Base-by-base conservation (phyloP, 2,888 invertebrate species). In the Cancer borealis region DNA sequence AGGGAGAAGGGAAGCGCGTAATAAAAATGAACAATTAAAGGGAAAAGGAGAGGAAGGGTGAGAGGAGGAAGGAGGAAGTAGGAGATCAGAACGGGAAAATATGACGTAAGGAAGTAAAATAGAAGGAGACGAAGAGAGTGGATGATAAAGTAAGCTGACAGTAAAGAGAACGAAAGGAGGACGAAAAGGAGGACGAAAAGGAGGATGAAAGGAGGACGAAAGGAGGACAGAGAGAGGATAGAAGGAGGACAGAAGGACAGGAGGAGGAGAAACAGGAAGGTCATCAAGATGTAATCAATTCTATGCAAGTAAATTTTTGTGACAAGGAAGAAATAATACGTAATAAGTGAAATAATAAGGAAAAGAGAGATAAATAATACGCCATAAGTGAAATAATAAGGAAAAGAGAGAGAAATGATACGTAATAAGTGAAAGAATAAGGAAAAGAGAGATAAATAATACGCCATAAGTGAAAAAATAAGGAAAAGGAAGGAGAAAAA, bases 61-160 rank as follows among this genome's bases (percentile, higher is more conserved):
- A 79, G 79, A 79, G 30, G 79, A 79, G 30, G 79, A 79, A 79
- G 79, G 79, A 30, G 79, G 26, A 79, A 79, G 79, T 21, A 30
- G 26, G 30, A 79, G 26, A 79, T 30, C 30, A 79, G 30, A 79
- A 79, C 10, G 6, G 79, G 79, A 79, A 30, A 79, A 79, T 30
- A 79, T 79, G 79, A 79, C 30, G 79, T 30, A 79, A 79, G 79
- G 12, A 79, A 79, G 30, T 79, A 79, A 79, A 26, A 79, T 30
- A 79, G 79, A 79, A 30, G 30, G 21, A 30, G 10, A 79, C 12
- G 79, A 12, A 14, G 30, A 79, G 79, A 79, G 79, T 12, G 79
- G 79, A 30, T 21, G 30, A 79, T 79, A 79, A 79, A 79, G 66
- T n/a, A 66, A 66, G 66, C 21, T 21, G 79, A 26, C 26, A 30